These are phyloP conservation scores for Dorcus hopei DNA, from an alignment of 2,888 invertebrate species.

Conservation along the genomic window DNA sequence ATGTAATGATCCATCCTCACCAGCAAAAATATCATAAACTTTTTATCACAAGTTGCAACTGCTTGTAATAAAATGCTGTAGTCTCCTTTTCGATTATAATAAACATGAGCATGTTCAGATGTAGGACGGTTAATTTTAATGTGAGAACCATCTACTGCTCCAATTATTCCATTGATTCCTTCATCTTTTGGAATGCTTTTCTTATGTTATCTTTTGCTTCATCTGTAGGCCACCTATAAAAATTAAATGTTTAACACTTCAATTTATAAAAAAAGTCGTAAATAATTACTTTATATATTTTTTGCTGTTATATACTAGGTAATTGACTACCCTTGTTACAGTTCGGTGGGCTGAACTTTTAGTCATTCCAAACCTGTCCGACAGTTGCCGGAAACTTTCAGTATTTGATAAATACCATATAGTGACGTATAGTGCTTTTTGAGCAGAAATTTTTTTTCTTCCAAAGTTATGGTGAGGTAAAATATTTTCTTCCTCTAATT, in stretches of 20 bases:
- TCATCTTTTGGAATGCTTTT: background rate
- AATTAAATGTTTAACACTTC: background rate
- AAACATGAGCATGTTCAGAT: slow-evolving; percentile 2
- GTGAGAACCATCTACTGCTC: slow-evolving; percentile 11
- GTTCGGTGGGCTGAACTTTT: too few relatives aligned
- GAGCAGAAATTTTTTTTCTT: too few relatives aligned
- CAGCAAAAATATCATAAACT: slow-evolving; percentile 16
- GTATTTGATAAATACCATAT: too few relatives aligned
- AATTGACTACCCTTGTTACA: too few relatives aligned
- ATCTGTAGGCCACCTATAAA: background rate
- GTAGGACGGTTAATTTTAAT: slow-evolving; percentile 9
- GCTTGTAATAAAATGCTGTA: slow-evolving; percentile 8
- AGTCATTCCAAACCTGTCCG: too few relatives aligned
- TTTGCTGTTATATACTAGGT: too few relatives aligned
- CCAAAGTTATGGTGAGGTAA: too few relatives aligned
- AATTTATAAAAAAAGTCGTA: too few relatives aligned
- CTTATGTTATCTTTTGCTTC: background rate
- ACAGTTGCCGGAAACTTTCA: too few relatives aligned
- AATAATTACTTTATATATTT: too few relatives aligned
- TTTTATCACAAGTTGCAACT: slow-evolving; percentile 5
- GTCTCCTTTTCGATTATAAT: slow-evolving; percentile 11
- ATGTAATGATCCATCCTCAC: slow-evolving; percentile 20
- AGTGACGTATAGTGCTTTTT: too few relatives aligned
- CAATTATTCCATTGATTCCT: background rate
- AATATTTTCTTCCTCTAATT: too few relatives aligned